Conservation (phyloP, 2,797 vertebrate genomes). For the Anisognathus igniventris region DNA sequence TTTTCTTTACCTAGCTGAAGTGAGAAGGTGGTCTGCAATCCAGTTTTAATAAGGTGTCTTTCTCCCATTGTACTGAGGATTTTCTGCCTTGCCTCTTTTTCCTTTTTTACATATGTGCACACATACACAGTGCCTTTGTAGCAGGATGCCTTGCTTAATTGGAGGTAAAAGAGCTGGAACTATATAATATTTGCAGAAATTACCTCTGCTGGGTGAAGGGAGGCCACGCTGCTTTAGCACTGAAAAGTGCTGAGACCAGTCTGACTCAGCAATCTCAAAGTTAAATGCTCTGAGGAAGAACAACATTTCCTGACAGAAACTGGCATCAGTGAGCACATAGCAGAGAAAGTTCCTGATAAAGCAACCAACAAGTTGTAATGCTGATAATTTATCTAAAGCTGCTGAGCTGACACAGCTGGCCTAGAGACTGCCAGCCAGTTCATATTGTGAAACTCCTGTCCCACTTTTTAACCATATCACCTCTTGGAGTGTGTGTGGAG, state of each 20-base stretch:
- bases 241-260: neutral
- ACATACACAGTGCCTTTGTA: neutral
- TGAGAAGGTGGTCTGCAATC: neutral
- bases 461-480: neutral
- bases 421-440: neutral
- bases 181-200: neutral
- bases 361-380: neutral
- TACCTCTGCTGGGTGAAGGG: neutral
- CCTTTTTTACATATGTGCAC: neutral
- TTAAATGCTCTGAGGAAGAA: neutral
- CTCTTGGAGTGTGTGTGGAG: neutral
- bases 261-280: neutral
- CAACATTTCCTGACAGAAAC: neutral
- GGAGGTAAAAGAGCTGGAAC: neutral
- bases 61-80: neutral
- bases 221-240: accelerated
- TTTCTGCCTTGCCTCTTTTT: neutral
- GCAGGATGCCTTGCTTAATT: neutral
- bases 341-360: neutral
- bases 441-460: neutral
- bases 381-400: neutral
- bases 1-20: neutral
- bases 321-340: accelerated
- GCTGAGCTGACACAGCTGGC: neutral
- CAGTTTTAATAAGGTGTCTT: neutral